phyloP scores from a whole-genome alignment of 2,797 vertebrate species.

The Sciurus vulgaris region DNA sequence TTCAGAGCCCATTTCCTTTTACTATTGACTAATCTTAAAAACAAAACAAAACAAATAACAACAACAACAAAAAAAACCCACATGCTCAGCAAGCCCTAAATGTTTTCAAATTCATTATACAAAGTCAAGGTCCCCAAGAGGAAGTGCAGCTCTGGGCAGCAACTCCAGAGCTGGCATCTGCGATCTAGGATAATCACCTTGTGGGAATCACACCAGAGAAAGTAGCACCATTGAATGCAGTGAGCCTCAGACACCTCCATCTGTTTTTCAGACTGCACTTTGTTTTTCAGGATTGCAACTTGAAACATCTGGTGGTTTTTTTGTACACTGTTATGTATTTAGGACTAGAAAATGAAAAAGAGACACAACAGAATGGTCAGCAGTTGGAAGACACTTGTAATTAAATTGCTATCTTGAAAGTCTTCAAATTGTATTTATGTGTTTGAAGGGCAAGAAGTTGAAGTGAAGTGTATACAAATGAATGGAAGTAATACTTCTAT shows the following conservation, averaged over 20 bases:
- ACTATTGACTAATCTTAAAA: slow-evolving; percentile 69
- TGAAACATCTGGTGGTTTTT: slow-evolving; percentile 57
- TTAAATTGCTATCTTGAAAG: slow-evolving; percentile 61
- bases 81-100: slow-evolving; percentile 45
- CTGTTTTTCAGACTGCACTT: slow-evolving; percentile 59
- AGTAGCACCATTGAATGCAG: background rate
- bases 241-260: slow-evolving; percentile 58
- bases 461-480: slow-evolving; percentile 52
- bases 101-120: slow-evolving; percentile 62
- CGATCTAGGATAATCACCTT: slow-evolving; percentile 27
- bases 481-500: background rate
- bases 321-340: background rate
- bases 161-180: slow-evolving; percentile 54
- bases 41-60: background rate
- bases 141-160: background rate
- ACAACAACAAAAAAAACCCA: background rate
- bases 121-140: background rate
- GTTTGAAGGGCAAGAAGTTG: background rate
- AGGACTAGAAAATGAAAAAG: background rate
- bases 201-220: slow-evolving; percentile 21
- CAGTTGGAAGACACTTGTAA: slow-evolving; percentile 8
- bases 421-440: slow-evolving; percentile 46
- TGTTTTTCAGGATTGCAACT: slow-evolving; percentile 66
- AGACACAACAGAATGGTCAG: slow-evolving; percentile 34
- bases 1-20: slow-evolving; percentile 70